phyloP scores from a whole-genome alignment of 2,113 vertebrate genomes.

The Strix aluco region DNA sequence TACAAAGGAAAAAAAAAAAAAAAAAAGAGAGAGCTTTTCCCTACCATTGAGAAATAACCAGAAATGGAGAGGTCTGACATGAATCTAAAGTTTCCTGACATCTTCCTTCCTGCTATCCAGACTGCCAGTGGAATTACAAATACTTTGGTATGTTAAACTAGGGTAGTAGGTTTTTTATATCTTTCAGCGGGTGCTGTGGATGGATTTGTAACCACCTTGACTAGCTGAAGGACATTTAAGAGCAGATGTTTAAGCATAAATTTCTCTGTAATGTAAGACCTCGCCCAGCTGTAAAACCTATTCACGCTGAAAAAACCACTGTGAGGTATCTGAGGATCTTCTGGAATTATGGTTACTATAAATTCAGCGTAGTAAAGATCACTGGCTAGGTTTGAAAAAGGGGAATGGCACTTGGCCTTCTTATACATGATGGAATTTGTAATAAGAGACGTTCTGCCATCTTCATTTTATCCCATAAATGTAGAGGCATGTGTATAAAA shows the following conservation, averaged over 20 bases:
- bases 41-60: background rate
- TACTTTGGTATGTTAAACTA: background rate
- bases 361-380: constrained; percentile 19
- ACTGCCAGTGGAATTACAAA: background rate
- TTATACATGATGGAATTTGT: background rate
- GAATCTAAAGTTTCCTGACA: background rate
- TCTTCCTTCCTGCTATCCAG: background rate
- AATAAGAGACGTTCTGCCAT: constrained; percentile 12
- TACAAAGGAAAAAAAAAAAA: background rate
- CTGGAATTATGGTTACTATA: constrained; percentile 50
- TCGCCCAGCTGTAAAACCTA: constrained; percentile 17
- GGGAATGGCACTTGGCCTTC: background rate
- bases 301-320: background rate
- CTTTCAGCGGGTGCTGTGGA: background rate
- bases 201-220: constrained; percentile 1
- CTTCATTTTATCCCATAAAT: background rate
- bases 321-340: constrained; percentile 32
- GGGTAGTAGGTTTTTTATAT: constrained; percentile 6
- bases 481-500: background rate
- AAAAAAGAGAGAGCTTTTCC: background rate
- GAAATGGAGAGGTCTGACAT: background rate
- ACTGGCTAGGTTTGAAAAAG: background rate
- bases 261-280: constrained; percentile 45
- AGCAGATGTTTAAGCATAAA: constrained; percentile 49
- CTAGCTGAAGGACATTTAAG: constrained; percentile 36